Evolutionary conservation across 2,113 vertebrate species (phyloP).

Genomic region (Nestor notabilis): DNA sequence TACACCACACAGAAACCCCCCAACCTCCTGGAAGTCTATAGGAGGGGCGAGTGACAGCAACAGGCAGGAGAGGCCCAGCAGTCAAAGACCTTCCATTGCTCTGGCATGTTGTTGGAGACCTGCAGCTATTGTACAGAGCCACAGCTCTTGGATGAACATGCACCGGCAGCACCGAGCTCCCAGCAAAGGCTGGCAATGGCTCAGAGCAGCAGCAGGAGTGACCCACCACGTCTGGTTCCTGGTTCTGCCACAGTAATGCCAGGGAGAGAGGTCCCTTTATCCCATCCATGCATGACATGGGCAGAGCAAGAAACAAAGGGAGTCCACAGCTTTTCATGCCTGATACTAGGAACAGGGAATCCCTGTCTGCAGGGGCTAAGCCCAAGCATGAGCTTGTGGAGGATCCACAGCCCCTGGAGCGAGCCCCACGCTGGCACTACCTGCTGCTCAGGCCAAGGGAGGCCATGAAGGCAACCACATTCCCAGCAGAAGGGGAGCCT

Average conservation of each 20-base stretch:
- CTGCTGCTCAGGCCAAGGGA: fast-evolving
- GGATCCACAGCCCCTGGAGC: fast-evolving
- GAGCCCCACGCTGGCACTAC: fast-evolving
- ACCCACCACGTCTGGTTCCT: fast-evolving
- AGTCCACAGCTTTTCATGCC: not conserved
- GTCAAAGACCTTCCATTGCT: constrained; percentile 67
- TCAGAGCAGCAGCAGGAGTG: fast-evolving
- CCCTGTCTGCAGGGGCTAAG: too few species aligned
- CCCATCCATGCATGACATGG: fast-evolving
- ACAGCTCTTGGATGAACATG: constrained; percentile 73
- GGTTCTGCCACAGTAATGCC: not conserved
- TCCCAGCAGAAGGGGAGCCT: fast-evolving
- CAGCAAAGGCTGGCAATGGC: fast-evolving
- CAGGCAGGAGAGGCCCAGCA: constrained; percentile 14
- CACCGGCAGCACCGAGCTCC: fast-evolving
- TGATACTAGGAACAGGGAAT: fast-evolving
- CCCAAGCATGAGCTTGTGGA: fast-evolving
- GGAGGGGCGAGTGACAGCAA: constrained; percentile 64
- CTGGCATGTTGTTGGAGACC: constrained; percentile 70
- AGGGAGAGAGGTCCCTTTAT: fast-evolving
- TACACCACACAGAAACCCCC: too few species aligned
- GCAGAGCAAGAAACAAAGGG: too few species aligned
- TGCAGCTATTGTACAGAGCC: not conserved
- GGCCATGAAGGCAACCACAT: fast-evolving
- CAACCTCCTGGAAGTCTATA: not conserved